Percentiles rank a stretch among this genome's conserved stretches.
phyloP scores from a whole-genome alignment of 2,113 vertebrate genomes.

The Grallaria varia region DNA sequence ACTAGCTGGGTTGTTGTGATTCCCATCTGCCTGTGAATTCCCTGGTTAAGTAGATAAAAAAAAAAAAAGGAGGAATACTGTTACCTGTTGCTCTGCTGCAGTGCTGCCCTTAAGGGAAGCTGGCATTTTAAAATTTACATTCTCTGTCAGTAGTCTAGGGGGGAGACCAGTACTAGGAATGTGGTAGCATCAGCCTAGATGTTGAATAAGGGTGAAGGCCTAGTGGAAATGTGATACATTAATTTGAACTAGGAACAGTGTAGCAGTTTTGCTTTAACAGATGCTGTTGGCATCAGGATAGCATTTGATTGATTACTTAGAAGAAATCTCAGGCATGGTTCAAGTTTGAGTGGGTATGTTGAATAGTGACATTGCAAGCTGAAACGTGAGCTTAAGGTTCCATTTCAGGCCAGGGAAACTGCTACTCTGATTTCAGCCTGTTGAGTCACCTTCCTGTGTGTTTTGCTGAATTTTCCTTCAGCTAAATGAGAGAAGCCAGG shows the following conservation, averaged over 20 bases:
- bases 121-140: not conserved
- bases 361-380: not conserved
- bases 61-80: not conserved
- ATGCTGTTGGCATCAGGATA: not conserved
- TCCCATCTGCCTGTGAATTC: not conserved
- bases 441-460: conserved; percentile 28
- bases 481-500: not conserved
- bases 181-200: not conserved
- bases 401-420: conserved; percentile 39
- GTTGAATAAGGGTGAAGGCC: not conserved
- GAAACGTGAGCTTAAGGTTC: conserved; percentile 50
- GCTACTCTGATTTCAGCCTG: conserved; percentile 12
- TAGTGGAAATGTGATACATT: not conserved
- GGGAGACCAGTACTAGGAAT: not conserved
- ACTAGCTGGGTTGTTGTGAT: not conserved
- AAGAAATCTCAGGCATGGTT: not conserved
- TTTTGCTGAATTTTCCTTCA: conserved; percentile 36
- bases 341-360: not conserved
- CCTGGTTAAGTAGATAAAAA: not conserved
- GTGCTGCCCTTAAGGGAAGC: not conserved
- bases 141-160: not conserved
- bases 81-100: not conserved
- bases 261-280: not conserved
- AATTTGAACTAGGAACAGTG: not conserved
- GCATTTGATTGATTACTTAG: not conserved